A percentile compares a stretch with the other conserved stretches of the same genome.
phyloP scores from a whole-genome alignment of 2,888 invertebrate genomes.

The Hyles lineata region DNA sequence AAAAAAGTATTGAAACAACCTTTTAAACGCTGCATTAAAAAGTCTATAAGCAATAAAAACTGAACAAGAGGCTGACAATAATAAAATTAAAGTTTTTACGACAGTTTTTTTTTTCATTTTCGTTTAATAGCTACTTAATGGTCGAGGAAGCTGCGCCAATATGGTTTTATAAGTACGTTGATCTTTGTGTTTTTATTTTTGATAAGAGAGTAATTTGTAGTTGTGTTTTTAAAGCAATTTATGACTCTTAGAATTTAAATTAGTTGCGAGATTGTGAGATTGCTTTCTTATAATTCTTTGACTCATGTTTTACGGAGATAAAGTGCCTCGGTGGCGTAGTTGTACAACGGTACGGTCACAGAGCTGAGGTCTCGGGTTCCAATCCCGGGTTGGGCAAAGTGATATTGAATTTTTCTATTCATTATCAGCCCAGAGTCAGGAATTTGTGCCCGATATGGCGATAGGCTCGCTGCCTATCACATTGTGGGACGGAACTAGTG shows the following conservation, averaged over 20 bases:
- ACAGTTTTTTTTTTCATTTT: constrained; percentile 11
- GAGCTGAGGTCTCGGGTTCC: too few species aligned
- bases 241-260: not conserved
- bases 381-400: too few species aligned
- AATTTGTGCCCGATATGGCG: too few species aligned
- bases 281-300: not conserved
- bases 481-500: too few species aligned
- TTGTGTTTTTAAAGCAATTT: not conserved
- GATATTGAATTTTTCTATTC: too few species aligned
- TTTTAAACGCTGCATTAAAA: not conserved
- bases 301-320: not conserved
- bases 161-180: constrained; percentile 18
- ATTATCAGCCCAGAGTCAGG: too few species aligned
- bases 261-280: not conserved
- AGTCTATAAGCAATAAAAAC: constrained; percentile 22
- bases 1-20: constrained; percentile 2
- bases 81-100: constrained; percentile 26
- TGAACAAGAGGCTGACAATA: constrained; percentile 20
- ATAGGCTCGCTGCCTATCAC: too few species aligned
- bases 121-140: constrained; percentile 19
- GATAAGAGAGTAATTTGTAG: constrained; percentile 9
- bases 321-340: too few species aligned
- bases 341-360: too few species aligned
- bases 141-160: constrained; percentile 16
- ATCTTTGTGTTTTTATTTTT: constrained; percentile 3